Evolutionary conservation across 2,888 invertebrate genomes (phyloP).

Genomic region (Agriopis marginaria): DNA sequence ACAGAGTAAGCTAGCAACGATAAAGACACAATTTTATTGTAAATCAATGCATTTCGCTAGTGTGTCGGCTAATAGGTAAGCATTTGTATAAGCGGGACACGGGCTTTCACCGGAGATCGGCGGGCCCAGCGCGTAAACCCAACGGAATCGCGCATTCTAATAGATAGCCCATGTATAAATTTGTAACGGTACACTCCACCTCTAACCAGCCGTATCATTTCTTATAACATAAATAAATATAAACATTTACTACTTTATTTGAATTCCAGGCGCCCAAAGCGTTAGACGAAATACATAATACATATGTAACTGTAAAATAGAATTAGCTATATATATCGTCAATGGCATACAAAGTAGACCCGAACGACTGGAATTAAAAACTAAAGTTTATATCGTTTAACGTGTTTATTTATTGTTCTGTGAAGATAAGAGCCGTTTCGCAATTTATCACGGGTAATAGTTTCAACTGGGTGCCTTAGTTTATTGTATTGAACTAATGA

Average conservation of each 20-base stretch:
- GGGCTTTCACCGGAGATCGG: constrained; percentile 76
- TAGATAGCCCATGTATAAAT: constrained; percentile 76
- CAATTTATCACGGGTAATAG: constrained; percentile 43
- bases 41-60: constrained; percentile 71
- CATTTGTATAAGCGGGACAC: constrained; percentile 71
- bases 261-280: constrained; percentile 66
- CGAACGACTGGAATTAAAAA: constrained; percentile 51
- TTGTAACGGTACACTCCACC: constrained; percentile 79
- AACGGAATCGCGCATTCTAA: constrained; percentile 79
- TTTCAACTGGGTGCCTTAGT: constrained; percentile 50
- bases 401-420: constrained; percentile 53
- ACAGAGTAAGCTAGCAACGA: constrained; percentile 61
- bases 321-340: constrained; percentile 58
- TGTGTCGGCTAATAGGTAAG: constrained; percentile 66
- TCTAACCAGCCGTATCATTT: constrained; percentile 63
- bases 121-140: constrained; percentile 65
- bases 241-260: constrained; percentile 78
- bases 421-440: constrained; percentile 45
- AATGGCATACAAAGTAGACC: constrained; percentile 51
- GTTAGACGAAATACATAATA: constrained; percentile 73
- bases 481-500: constrained; percentile 71
- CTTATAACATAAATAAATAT: constrained; percentile 71
- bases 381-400: constrained; percentile 55
- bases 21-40: constrained; percentile 69
- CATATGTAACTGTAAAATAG: constrained; percentile 69